Evolutionary conservation across 2,797 vertebrate genomes (phyloP), one percentile per base, ranked within the genome.

Genomic region (Hirundo rustica): DNA sequence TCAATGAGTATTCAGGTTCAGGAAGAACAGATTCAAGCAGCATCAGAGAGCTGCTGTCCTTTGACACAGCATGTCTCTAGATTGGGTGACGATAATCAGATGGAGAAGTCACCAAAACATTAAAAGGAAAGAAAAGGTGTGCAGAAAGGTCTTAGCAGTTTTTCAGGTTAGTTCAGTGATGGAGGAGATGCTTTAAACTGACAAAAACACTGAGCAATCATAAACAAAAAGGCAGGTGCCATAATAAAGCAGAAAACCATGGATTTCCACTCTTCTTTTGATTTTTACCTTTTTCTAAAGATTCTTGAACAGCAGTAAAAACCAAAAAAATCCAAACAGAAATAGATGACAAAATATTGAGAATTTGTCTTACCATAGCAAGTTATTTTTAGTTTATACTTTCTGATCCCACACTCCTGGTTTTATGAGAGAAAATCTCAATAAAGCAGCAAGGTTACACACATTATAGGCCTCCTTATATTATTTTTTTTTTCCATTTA

Each of bases 311-410:
- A 48, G 13, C 13, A 70, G 9, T 8, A 51, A 83, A 68, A 70
- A 60, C 0, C 0, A 73, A 54, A 4, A 9, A 67, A 50, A 17
- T 4, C 2, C 8, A 57, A 44, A 20, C 3, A 64, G 11, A 71
- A 27, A 71, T 6, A 42, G n/a, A 17, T 48, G 2, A 38, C 17
- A 58, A 72, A 23, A 23, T 44, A 47, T 2, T 51, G 6, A 29
- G 21, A 3, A 47, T 72, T 50, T 4, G 13, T 77, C 15, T 64
- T 64, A 53, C 10, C 9, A 11, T 25, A 80, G 62, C 3, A 58
- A 62, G 1, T 1, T 45, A 6, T 47, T 62, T 85, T 62, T 62
- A 4, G 45, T 75, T 82, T 73, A 3, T 4, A 22, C 5, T 73
- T 89, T 82, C 21, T 76, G 13, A 17, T 50, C 36, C 16, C 27